These are phyloP conservation scores for Eleutherodactylus coqui DNA, from an alignment of 2,797 vertebrate genomes.

Conservation along the genomic window DNA sequence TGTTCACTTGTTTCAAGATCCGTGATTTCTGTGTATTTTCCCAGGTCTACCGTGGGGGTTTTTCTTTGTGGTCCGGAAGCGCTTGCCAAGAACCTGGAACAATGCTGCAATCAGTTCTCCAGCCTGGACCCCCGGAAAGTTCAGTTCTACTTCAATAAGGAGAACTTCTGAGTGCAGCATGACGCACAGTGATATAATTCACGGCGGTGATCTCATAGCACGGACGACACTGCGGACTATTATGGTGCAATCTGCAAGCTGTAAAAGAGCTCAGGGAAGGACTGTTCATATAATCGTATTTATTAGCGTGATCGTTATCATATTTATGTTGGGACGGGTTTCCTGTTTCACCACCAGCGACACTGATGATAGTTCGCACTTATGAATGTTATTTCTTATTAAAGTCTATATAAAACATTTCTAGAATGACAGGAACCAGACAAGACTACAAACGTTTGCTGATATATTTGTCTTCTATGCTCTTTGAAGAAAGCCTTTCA, in stretches of 20 bases:
- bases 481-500: too few species aligned
- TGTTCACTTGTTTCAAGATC: neutral
- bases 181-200: neutral
- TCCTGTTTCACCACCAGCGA: neutral
- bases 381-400: neutral
- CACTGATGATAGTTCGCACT: neutral
- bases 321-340: neutral
- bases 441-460: neutral
- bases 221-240: too few species aligned
- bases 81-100: constrained; percentile 79
- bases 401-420: neutral
- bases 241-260: neutral
- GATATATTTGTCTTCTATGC: too few species aligned
- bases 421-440: too few species aligned
- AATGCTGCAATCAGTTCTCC: constrained; percentile 84
- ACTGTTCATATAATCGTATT: neutral
- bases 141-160: constrained; percentile 95
- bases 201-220: neutral
- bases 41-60: constrained; percentile 87
- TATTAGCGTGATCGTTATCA: neutral
- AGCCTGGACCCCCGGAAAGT: constrained; percentile 89
- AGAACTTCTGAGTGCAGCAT: constrained; percentile 83
- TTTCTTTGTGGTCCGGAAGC: constrained; percentile 85
- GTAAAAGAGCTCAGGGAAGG: neutral
- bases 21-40: neutral